Evolutionary conservation across 2,113 vertebrate species (phyloP), one percentile per base, ranked within the genome.

Genomic region (Rhinoderma darwinii): DNA sequence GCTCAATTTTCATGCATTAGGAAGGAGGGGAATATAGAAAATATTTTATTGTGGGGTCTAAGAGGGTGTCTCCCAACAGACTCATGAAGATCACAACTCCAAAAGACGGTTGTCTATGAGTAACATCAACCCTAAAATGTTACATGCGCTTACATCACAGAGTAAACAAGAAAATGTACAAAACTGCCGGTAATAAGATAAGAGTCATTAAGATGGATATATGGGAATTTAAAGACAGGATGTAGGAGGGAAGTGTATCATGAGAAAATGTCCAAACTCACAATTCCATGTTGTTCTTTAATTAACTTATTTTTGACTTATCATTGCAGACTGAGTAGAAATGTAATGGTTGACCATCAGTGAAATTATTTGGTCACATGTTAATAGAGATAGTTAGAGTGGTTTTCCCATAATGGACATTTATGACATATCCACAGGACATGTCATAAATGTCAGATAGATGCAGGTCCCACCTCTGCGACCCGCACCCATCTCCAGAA

Each of bases 21-120:
- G 84, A 85, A 78, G n/a, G 47, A 78, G 30, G 35, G 15, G 51
- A 70, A 83, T 17, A 47, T 83, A 50, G 12, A 66, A 81, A 66
- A 30, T 41, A 83, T 47, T 83, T 51, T 50, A 37, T 75, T 84
- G 35, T 63, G 59, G 73, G 51, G 56, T 47, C 37, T 47, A 74
- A 66, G 84, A 77, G 84, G 84, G 84, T 66, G 72, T 30, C 74
- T 84, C 84, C 72, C 84, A 10, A 35, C 43, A 50, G 84, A 63
- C 83, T 44, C 15, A 32, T 81, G 32, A 84, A 63, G 72, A 85
- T 35, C 2, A 25, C 30, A 83, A 83, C 43, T 44, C 66, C 41
- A 68, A 77, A 78, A 44, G 41, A 50, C 74, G 51, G 66, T 30
- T 37, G 27, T 84, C 47, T 47, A 50, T 56, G 35, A 84, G 41